Evolutionary conservation across 1,140 invertebrate genomes (phyloP).

Genomic region (Drosophila burlai): DNA sequence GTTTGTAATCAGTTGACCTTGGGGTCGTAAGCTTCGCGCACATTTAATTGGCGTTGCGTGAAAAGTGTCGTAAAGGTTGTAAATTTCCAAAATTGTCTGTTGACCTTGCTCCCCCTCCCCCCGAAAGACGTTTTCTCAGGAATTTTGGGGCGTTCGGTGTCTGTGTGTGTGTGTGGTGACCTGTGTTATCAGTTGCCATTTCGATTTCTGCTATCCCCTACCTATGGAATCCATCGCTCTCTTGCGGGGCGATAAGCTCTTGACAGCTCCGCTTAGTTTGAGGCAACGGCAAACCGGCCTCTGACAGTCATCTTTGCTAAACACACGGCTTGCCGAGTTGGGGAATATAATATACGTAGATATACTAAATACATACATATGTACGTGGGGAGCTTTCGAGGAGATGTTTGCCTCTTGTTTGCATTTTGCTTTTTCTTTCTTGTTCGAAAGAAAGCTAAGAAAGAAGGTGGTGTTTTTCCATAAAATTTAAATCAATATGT

Average conservation of each 20-base stretch:
- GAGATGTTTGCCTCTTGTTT: not conserved
- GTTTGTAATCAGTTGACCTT: constrained; percentile 50
- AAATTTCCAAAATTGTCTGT: constrained; percentile 34
- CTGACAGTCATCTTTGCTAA: constrained; percentile 15
- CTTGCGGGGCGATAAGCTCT: constrained; percentile 32
- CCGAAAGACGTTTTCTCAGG: not conserved
- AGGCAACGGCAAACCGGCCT: constrained; percentile 21
- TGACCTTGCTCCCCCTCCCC: constrained; percentile 20
- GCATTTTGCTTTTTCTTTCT: not conserved
- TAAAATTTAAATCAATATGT: constrained; percentile 12
- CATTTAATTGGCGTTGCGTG: constrained; percentile 56
- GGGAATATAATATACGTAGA: too few species aligned
- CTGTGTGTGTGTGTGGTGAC: constrained; percentile 12
- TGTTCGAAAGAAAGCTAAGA: not conserved
- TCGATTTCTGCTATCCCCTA: constrained; percentile 4
- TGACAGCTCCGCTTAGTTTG: constrained; percentile 23
- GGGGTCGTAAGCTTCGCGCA: constrained; percentile 32
- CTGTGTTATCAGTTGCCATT: constrained; percentile 31
- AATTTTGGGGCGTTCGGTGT: not conserved
- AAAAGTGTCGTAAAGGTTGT: constrained; percentile 50
- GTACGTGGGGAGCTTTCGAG: not conserved
- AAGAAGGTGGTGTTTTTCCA: not conserved
- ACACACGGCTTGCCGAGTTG: constrained; percentile 1
- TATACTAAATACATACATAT: too few species aligned
- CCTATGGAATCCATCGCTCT: not conserved